Conservation (phyloP, 2,797 vertebrate species). For the Molossus molossus region DNA sequence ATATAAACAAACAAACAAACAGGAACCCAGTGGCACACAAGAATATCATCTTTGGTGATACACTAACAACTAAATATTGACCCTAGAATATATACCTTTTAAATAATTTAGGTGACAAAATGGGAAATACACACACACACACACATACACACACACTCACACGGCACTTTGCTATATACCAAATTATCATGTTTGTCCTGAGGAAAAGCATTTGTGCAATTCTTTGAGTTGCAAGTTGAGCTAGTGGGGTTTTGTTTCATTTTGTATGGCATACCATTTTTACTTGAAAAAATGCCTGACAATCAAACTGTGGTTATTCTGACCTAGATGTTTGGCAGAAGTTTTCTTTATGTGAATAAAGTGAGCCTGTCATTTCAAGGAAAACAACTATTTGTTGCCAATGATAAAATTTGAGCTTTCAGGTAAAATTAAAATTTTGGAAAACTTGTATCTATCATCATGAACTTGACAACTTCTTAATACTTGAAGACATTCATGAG, state of each 20-base stretch:
- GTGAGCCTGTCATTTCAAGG: too few relatives aligned
- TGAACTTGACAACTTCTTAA: not conserved
- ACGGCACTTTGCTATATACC: not conserved
- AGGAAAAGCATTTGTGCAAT: not conserved
- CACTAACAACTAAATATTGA: not conserved
- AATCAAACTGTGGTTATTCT: conserved; percentile 35
- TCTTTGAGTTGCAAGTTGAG: not conserved
- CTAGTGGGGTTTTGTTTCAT: not conserved
- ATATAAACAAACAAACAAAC: not conserved
- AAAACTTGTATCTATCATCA: not conserved
- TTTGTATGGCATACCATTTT: not conserved
- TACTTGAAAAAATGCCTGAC: not conserved
- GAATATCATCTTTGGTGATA: not conserved
- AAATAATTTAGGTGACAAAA: not conserved
- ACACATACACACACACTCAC: too few relatives aligned
- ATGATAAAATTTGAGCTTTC: not conserved
- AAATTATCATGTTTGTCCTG: not conserved
- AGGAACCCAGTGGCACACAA: not conserved
- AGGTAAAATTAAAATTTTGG: conserved; percentile 42
- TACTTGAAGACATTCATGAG: conserved; percentile 38
- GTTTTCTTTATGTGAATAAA: not conserved
- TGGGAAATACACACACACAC: too few relatives aligned
- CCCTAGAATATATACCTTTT: not conserved
- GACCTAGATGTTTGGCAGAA: conserved; percentile 2
- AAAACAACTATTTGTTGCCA: too few relatives aligned